Conservation (phyloP, 2,113 vertebrate species). For the Rhabdomys dilectus region DNA sequence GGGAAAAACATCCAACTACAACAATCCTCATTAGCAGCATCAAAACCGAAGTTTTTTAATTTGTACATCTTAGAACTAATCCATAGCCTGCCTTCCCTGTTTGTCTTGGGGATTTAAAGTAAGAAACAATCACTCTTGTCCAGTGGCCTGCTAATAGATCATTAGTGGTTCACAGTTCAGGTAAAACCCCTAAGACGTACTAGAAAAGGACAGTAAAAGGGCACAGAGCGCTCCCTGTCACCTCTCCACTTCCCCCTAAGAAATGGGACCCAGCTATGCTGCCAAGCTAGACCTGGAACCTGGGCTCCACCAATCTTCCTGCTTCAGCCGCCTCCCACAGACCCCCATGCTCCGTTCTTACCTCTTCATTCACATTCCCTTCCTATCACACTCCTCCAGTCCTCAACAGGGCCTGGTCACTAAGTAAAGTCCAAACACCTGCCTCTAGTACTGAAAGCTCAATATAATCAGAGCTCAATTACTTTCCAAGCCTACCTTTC, state of each 20-base stretch:
- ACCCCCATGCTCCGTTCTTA: background rate
- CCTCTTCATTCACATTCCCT: background rate
- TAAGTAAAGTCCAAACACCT: conserved; percentile 36
- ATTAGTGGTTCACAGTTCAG: background rate
- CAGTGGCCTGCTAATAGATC: background rate
- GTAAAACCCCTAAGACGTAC: background rate
- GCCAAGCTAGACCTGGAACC: background rate
- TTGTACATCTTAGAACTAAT: conserved; percentile 26
- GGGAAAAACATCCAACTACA: background rate
- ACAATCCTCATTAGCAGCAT: conserved; percentile 11
- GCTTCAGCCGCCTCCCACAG: background rate
- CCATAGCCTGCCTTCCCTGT: background rate
- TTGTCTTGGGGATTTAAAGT: background rate
- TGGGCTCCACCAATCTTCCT: background rate
- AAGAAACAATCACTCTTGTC: background rate
- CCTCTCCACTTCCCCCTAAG: background rate
- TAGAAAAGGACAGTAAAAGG: background rate
- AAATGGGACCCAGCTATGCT: background rate
- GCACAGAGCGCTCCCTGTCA: background rate
- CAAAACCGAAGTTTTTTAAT: conserved; percentile 26
- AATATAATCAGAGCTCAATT: conserved; percentile 15
- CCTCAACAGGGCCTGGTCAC: background rate
- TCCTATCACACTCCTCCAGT: background rate
- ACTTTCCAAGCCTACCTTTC: conserved; percentile 36
- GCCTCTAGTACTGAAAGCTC: background rate